Evolutionary conservation across 1,140 invertebrate species (phyloP), one percentile per base, ranked within the genome.

Genomic region (Drosophila ercepeae): DNA sequence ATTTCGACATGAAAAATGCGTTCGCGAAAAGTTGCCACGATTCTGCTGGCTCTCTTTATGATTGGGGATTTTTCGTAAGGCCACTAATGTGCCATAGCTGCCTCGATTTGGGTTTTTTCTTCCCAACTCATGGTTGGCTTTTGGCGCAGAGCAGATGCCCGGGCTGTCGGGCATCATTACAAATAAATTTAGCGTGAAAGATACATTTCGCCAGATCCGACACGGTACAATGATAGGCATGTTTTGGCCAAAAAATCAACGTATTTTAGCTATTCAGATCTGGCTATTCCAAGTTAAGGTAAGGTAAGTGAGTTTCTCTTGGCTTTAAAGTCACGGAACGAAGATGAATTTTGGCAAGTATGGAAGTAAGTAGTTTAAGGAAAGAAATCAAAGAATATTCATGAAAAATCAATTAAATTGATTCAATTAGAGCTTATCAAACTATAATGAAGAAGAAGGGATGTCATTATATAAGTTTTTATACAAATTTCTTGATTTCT

Each of bases 101-200:
- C 19, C 53, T 29, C 16, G 36, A 44, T 75, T 55, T 52, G 14
- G 27, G 46, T 54, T 46, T 36, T 21, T 34, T 23, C 23, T 44
- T 45, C 34, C 34, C 29, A 34, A 50, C 71, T 63, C 65, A 76
- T 42, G 27, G 49, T 51, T 71, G 57, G 55, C 76, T 69, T 54
- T 65, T 54, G 65, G n/a, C n/a, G n/a, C n/a, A n/a, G n/a, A n/a
- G n/a, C n/a, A n/a, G n/a, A n/a, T n/a, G 21, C 70, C 72, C 29
- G 16, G 68, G 55, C 59, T 81, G 59, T 86, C 81, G 73, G 73
- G 88, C 81, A 81, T 74, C 82, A 86, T 86, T 88, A 86, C 81
- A 86, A 86, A 81, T 70, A 86, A 86, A 86, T 86, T 86, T 76
- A 77, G 81, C 81, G 81, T 88, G 81, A 88, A 88, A 88, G 81